Conservation (phyloP, 2,888 invertebrate genomes). For the Drosophila pseudotakahashii region DNA sequence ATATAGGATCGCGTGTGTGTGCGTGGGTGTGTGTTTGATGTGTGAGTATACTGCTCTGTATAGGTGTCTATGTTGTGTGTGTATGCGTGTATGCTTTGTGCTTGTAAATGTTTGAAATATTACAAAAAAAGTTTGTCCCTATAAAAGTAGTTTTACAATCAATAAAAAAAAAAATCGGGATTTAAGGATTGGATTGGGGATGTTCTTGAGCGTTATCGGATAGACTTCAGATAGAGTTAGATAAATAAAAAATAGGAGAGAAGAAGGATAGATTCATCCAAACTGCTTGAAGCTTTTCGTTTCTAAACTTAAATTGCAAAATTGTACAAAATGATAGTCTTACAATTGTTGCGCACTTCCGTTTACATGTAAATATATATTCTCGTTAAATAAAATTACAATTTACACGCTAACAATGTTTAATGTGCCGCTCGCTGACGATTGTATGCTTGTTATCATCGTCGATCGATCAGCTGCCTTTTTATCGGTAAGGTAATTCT, state of each 20-base stretch:
- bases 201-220: slow-evolving; percentile 19
- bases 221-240: slow-evolving; percentile 52
- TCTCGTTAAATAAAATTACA: slow-evolving; percentile 64
- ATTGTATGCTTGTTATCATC: slow-evolving; percentile 38
- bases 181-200: neutral
- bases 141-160: slow-evolving; percentile 43
- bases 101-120: slow-evolving; percentile 54
- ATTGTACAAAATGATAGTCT: slow-evolving; percentile 77
- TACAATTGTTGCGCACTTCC: slow-evolving; percentile 51
- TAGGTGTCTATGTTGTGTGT: slow-evolving; percentile 41
- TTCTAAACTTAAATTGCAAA: slow-evolving; percentile 71
- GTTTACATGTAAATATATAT: slow-evolving; percentile 38
- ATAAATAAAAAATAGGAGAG: slow-evolving; percentile 41
- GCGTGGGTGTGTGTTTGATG: slow-evolving; percentile 43
- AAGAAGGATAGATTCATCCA: slow-evolving; percentile 53
- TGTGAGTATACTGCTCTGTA: slow-evolving; percentile 44
- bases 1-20: slow-evolving; percentile 65
- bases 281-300: slow-evolving; percentile 59
- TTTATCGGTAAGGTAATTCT: slow-evolving; percentile 69
- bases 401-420: slow-evolving; percentile 74
- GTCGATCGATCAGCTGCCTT: slow-evolving; percentile 40
- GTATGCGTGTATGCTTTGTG: slow-evolving; percentile 63
- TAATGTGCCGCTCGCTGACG: slow-evolving; percentile 62
- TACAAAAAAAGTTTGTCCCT: slow-evolving; percentile 45
- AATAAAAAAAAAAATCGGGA: slow-evolving; percentile 15